These are phyloP conservation scores for Melipona beecheii DNA, from an alignment of 2,888 invertebrate genomes.

Conservation along the genomic window DNA sequence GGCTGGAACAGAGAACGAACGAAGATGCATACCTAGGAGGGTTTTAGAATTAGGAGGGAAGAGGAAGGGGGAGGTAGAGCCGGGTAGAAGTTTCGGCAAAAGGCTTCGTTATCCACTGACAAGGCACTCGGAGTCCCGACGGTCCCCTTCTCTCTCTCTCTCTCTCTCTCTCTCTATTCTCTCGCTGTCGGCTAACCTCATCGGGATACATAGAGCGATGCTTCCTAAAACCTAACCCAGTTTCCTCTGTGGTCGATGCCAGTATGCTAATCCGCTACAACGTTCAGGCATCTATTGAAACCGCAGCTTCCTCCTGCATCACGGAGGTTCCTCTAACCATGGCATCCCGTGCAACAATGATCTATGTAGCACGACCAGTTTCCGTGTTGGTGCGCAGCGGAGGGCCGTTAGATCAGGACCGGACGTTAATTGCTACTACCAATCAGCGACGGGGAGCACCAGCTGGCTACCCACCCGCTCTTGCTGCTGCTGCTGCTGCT, in stretches of 20 bases:
- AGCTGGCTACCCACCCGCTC: conserved; percentile 38
- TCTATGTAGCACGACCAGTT: conserved; percentile 73
- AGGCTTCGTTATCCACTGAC: conserved; percentile 69
- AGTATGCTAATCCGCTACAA: conserved; percentile 76
- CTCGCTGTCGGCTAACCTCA: conserved; percentile 32
- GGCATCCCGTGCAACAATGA: conserved; percentile 77
- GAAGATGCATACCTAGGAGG: conserved; percentile 57
- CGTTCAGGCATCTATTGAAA: conserved; percentile 74
- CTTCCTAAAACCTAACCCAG: conserved; percentile 71
- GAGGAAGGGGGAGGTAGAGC: neutral
- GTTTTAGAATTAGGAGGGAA: neutral
- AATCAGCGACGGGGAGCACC: conserved; percentile 75
- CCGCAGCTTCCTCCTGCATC: conserved; percentile 71
- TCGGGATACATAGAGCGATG: conserved; percentile 48
- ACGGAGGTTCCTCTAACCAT: conserved; percentile 71
- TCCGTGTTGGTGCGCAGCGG: conserved; percentile 70
- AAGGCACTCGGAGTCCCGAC: conserved; percentile 49
- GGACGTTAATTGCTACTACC: conserved; percentile 81
- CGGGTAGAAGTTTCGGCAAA: conserved; percentile 57
- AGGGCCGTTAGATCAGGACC: conserved; percentile 74
- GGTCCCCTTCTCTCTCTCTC: conserved; percentile 10
- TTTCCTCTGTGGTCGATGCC: conserved; percentile 70
- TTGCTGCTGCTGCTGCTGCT: neutral
- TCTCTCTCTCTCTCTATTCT: conserved; percentile 15
- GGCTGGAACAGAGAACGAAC: conserved; percentile 42